phyloP scores from a whole-genome alignment of 2,888 invertebrate species.

The Hermaeophaga mercurialis region DNA sequence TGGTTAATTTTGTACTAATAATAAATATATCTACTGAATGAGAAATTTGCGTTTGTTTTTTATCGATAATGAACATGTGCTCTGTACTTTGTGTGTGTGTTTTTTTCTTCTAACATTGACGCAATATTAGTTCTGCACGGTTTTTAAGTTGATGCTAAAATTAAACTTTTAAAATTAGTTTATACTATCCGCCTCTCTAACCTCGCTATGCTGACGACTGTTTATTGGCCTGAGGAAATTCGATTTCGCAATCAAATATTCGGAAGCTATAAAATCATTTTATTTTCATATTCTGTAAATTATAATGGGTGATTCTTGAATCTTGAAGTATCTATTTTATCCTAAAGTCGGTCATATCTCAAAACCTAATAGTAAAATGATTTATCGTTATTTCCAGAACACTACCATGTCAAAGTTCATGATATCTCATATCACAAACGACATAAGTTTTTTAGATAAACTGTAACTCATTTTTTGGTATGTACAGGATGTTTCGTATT shows the following conservation, averaged over 20 bases:
- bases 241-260: not conserved
- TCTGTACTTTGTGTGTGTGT: conserved; percentile 12
- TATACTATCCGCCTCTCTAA: conserved; percentile 26
- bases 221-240: conserved; percentile 2
- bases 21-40: conserved; percentile 22
- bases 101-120: conserved; percentile 26
- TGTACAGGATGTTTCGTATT: too few species aligned
- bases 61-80: conserved; percentile 19
- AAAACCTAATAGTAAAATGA: too few species aligned
- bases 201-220: not conserved
- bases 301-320: too few species aligned
- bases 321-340: too few species aligned
- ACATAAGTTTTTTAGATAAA: too few species aligned
- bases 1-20: conserved; percentile 24
- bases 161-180: conserved; percentile 44
- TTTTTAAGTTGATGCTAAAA: conserved; percentile 35
- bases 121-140: conserved; percentile 20
- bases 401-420: too few species aligned
- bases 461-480: too few species aligned
- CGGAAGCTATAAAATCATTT: not conserved
- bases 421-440: too few species aligned
- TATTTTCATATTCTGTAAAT: too few species aligned
- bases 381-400: too few species aligned
- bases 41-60: conserved; percentile 24
- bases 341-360: too few species aligned